Evolutionary conservation across 2,888 invertebrate species (phyloP), one percentile per base, ranked within the genome.

Genomic region (Crossocerus cetratus): DNA sequence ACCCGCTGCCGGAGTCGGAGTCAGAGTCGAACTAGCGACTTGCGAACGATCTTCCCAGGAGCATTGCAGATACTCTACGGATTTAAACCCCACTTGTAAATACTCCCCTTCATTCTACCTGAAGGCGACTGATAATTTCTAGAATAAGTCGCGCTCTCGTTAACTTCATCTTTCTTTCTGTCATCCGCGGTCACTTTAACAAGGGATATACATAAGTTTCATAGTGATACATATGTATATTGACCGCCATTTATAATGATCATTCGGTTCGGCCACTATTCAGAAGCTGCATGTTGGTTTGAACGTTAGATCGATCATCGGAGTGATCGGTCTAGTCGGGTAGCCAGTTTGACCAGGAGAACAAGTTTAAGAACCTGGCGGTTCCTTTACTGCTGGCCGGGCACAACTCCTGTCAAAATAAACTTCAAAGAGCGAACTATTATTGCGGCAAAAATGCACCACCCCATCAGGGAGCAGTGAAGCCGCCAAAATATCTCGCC

Each of bases 71-170:
- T 65, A 61, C 68, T 68, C 72, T 60, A 60, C 45, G 73, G 74
- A 78, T 81, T 83, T 78, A 78, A 81, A 81, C 78, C 72, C 63
- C 73, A 80, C 81, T 75, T 78, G 78, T 76, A 80, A 83, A 82
- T 81, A 83, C 76, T 78, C 66, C 69, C 62, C 18, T 2, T 14
- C 53, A 32, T 2, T 32, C 23, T 32, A 2, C 4, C 23, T 0
- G 23, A 32, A 16, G 49, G 18, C 3, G 23, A 22, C 2, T 8
- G 32, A 32, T n/a, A n/a, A n/a, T n/a, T n/a, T n/a, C n/a, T n/a
- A n/a, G n/a, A 32, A 5, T 32, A 8, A 32, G 32, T 32, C n/a
- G n/a, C n/a, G n/a, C n/a, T 32, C 11, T 32, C 32, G 11, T 32
- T 32, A 0, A 32, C 11, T 32, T 32, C 8, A 32, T 5, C 8